A percentile compares a stretch with the other conserved stretches of the same genome.
phyloP scores from a whole-genome alignment of 2,888 invertebrate genomes.

The Orthonevra nobilis region DNA sequence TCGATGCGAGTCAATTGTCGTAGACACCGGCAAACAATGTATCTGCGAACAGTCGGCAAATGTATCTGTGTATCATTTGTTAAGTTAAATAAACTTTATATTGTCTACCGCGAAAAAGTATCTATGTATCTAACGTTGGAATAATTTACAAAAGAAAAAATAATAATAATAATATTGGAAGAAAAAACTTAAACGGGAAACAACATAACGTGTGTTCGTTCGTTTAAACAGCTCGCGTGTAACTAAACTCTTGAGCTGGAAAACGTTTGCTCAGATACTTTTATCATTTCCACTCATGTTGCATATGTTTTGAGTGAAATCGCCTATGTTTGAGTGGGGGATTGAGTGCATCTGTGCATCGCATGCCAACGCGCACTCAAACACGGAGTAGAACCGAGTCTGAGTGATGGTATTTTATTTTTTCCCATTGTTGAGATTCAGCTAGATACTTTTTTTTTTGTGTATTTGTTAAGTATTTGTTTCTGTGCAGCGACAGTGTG shows the following conservation, averaged over 20 bases:
- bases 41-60: conserved; percentile 35
- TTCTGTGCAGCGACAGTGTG: not conserved
- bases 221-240: conserved; percentile 68
- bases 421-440: conserved; percentile 1
- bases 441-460: not conserved
- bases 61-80: conserved; percentile 27
- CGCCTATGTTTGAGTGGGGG: conserved; percentile 44
- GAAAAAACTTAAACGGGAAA: conserved; percentile 59
- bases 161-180: conserved; percentile 12
- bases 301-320: conserved; percentile 58
- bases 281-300: conserved; percentile 66
- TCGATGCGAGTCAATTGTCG: conserved; percentile 40
- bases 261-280: conserved; percentile 62
- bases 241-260: conserved; percentile 66
- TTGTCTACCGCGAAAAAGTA: not conserved
- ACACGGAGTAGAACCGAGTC: too few relatives aligned
- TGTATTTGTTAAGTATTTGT: not conserved
- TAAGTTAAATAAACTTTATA: conserved; percentile 21
- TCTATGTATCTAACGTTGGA: conserved; percentile 29
- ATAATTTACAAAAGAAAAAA: not conserved
- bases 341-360: conserved; percentile 31
- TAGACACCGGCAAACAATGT: conserved; percentile 44
- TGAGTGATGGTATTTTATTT: conserved; percentile 53
- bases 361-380: conserved; percentile 47
- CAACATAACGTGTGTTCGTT: conserved; percentile 65